A percentile compares a stretch with the other conserved stretches of the same genome.
These are phyloP conservation scores for Forbesichthys agassizii DNA, from an alignment of 2,113 vertebrate species.

Conservation along the genomic window DNA sequence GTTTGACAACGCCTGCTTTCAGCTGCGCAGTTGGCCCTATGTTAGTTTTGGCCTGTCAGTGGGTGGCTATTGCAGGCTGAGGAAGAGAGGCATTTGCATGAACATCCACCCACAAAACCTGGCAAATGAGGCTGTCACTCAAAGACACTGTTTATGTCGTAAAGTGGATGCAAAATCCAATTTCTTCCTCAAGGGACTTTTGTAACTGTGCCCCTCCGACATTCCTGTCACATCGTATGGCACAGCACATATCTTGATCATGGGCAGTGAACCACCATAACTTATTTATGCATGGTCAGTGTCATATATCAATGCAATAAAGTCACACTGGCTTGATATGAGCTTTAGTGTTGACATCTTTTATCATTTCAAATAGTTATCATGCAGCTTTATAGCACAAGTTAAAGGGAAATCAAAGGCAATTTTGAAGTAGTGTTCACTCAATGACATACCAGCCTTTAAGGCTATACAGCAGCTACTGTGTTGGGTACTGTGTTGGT, in stretches of 20 bases:
- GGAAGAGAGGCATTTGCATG: slow-evolving; percentile 73
- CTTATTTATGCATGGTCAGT: slow-evolving; percentile 10
- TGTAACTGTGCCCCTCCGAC: slow-evolving; percentile 41
- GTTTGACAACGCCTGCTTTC: slow-evolving; percentile 34
- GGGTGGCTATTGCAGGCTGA: slow-evolving; percentile 70
- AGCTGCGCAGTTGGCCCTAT: slow-evolving; percentile 51
- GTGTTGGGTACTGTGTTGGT: too few species aligned
- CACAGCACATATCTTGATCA: slow-evolving; percentile 42
- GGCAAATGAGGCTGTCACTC: slow-evolving; percentile 79
- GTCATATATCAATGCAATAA: slow-evolving; percentile 1
- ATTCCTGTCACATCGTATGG: slow-evolving; percentile 40
- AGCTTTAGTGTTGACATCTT: not conserved
- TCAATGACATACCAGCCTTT: too few species aligned
- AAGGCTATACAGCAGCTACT: too few species aligned
- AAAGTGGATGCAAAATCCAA: slow-evolving; percentile 60
- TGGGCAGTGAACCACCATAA: not conserved
- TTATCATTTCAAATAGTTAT: not conserved
- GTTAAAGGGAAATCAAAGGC: not conserved
- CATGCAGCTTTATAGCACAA: not conserved
- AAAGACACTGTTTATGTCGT: slow-evolving; percentile 66
- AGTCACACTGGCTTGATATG: not conserved
- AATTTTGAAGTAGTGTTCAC: too few species aligned
- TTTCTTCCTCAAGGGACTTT: slow-evolving; percentile 52
- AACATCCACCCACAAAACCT: slow-evolving; percentile 74
- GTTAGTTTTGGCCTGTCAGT: slow-evolving; percentile 68